Conservation (phyloP, 2,888 invertebrate genomes). For the Physocephala rufipes region DNA sequence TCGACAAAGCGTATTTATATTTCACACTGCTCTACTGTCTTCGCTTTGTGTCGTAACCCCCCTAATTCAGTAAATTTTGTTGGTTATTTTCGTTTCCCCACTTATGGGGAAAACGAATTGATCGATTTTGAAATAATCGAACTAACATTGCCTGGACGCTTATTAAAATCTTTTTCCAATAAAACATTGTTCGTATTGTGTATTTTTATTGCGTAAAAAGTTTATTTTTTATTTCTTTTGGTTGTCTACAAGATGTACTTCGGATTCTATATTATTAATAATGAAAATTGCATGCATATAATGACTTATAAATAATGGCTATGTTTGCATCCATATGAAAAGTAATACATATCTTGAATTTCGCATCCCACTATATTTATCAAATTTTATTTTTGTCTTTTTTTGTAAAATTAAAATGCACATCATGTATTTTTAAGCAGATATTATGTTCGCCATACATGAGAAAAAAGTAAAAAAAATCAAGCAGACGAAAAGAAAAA, state of each 20-base stretch:
- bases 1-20: no score
- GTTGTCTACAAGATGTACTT: neutral
- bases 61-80: no score
- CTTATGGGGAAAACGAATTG: no score
- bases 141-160: no score
- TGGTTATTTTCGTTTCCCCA: no score
- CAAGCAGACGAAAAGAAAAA: neutral
- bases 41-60: neutral
- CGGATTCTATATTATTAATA: constrained; percentile 6
- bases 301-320: neutral
- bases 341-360: neutral
- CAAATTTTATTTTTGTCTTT: neutral
- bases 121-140: no score
- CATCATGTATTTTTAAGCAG: neutral
- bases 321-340: neutral
- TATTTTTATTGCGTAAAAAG: constrained; percentile 4
- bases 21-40: no score
- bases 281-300: constrained; percentile 16
- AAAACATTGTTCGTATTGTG: neutral
- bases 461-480: neutral
- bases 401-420: neutral
- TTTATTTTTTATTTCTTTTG: neutral
- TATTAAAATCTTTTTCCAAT: neutral
- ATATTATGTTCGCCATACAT: neutral
- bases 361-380: neutral